phyloP scores from a whole-genome alignment of 2,797 vertebrate species.

The Spheniscus humboldti region DNA sequence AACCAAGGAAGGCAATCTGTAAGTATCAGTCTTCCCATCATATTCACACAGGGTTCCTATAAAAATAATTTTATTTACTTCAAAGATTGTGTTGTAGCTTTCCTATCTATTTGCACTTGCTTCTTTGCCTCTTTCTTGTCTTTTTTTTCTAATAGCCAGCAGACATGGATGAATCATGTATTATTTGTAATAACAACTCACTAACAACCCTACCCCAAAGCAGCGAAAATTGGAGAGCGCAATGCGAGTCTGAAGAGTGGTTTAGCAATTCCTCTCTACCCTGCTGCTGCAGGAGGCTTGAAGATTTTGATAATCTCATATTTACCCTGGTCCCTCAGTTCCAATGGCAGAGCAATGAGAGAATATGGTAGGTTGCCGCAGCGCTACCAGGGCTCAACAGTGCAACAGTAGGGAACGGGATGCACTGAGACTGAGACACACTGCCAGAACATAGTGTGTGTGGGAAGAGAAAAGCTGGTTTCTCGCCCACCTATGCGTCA shows the following conservation, averaged over 20 bases:
- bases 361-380: background rate
- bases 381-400: background rate
- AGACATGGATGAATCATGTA: background rate
- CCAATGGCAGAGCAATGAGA: background rate
- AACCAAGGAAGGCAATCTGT: slow-evolving; percentile 2
- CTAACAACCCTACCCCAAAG: background rate
- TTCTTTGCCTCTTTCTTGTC: background rate
- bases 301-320: background rate
- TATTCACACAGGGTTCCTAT: background rate
- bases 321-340: background rate
- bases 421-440: background rate
- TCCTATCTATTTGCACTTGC: background rate
- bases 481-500: slow-evolving; percentile 41
- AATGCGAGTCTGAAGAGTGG: rapidly evolving
- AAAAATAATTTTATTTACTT: slow-evolving; percentile 17
- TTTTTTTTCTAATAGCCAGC: background rate
- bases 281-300: background rate
- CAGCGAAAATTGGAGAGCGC: background rate
- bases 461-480: slow-evolving; percentile 50
- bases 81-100: background rate
- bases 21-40: background rate
- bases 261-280: background rate
- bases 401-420: slow-evolving; percentile 8
- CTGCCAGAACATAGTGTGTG: slow-evolving; percentile 34
- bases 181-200: background rate